A percentile compares a stretch with the other conserved stretches of the same genome.
phyloP scores from a whole-genome alignment of 1,140 invertebrate species.

The Brachionus koreanus region DNA sequence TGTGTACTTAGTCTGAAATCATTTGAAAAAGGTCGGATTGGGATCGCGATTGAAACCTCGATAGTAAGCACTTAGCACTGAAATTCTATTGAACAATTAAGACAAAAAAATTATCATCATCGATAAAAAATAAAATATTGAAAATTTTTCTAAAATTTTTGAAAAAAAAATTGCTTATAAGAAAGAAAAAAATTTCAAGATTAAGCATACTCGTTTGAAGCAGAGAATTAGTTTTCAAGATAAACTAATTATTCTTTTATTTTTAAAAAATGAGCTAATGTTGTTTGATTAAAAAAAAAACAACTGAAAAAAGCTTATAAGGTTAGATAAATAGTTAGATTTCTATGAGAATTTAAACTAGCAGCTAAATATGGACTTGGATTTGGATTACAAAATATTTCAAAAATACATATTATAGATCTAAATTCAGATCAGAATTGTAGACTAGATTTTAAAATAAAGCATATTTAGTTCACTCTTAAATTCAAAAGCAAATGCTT shows the following conservation, averaged over 20 bases:
- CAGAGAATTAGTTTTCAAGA: neutral
- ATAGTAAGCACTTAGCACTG: neutral
- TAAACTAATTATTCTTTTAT: neutral
- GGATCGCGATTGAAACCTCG: neutral
- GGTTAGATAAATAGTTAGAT: neutral
- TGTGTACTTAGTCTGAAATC: neutral
- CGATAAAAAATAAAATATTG: too few relatives aligned
- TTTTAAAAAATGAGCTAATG: neutral
- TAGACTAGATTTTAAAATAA: neutral
- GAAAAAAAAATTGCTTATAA: too few relatives aligned
- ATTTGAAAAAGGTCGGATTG: neutral
- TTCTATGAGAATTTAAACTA: neutral
- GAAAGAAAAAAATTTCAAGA: too few relatives aligned
- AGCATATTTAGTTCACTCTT: neutral
- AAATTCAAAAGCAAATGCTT: neutral
- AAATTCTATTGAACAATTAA: neutral
- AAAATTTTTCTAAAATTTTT: too few relatives aligned
- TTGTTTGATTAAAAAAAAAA: neutral
- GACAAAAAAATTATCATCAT: neutral
- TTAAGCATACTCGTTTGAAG: too few relatives aligned
- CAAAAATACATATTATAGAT: neutral
- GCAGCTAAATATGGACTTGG: neutral
- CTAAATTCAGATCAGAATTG: neutral
- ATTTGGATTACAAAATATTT: neutral
- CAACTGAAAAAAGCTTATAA: neutral